Conservation (phyloP, 2,113 vertebrate species). For the Urocolius indicus region DNA sequence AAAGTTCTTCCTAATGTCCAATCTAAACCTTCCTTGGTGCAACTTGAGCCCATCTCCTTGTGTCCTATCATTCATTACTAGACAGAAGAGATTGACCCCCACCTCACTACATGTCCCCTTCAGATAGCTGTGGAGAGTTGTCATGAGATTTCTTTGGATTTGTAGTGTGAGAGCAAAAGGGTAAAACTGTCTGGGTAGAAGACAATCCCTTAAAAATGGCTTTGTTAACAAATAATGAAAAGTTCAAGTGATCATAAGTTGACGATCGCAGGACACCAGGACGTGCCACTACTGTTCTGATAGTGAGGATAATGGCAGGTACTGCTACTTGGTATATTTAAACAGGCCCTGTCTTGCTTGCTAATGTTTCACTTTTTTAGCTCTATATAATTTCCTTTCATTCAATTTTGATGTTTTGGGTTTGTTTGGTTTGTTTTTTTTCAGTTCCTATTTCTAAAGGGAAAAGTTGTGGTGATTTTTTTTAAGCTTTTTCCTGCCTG, state of each 20-base stretch:
- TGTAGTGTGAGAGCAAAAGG: neutral
- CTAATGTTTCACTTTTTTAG: neutral
- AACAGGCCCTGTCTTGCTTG: neutral
- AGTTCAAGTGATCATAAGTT: neutral
- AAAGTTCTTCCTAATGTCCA: no score
- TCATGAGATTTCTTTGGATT: neutral
- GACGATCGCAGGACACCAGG: neutral
- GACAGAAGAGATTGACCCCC: no score
- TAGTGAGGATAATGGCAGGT: neutral
- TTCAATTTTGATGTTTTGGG: neutral
- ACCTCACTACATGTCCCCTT: no score
- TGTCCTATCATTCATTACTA: no score
- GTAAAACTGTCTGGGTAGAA: neutral
- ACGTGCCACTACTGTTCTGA: neutral
- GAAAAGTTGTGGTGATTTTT: neutral
- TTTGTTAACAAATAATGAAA: neutral
- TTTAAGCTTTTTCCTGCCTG: slow-evolving; percentile 6
- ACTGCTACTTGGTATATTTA: neutral
- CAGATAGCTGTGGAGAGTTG: neutral
- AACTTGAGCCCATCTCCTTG: no score
- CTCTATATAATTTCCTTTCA: neutral
- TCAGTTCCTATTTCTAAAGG: neutral
- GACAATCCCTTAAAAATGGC: neutral
- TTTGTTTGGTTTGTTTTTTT: neutral
- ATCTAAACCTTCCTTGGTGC: no score